These are phyloP conservation scores for Ptychadena robeensis DNA, from an alignment of 2,797 vertebrate genomes.

Conservation along the genomic window DNA sequence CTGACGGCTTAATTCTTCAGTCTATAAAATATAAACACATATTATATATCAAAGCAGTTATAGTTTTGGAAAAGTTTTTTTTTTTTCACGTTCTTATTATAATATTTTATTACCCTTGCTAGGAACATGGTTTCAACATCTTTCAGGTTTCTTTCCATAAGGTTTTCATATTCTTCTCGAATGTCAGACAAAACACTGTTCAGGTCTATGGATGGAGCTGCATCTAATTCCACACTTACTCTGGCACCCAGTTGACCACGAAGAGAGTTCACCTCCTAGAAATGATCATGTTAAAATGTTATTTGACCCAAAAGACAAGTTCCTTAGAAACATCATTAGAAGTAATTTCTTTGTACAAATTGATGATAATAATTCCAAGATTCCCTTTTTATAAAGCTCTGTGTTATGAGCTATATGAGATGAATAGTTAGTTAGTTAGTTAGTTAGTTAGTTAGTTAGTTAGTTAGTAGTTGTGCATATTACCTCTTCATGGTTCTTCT, in stretches of 20 bases:
- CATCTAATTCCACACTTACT: constrained; percentile 64
- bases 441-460: too few species aligned
- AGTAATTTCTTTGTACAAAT: too few species aligned
- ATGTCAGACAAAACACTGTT: constrained; percentile 64
- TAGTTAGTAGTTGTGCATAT: background rate
- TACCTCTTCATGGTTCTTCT: constrained; percentile 76
- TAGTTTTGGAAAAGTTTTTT: background rate
- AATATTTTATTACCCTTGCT: constrained; percentile 61
- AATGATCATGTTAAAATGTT: background rate
- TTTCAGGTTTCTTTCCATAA: constrained; percentile 66
- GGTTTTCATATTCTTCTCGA: constrained; percentile 66
- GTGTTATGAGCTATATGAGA: too few species aligned
- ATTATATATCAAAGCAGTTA: background rate
- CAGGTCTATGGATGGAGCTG: constrained; percentile 64
- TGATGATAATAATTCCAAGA: too few species aligned
- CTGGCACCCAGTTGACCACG: constrained; percentile 62
- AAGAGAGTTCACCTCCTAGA: constrained; percentile 30
- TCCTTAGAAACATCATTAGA: background rate
- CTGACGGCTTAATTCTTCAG: constrained; percentile 60
- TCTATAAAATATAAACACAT: constrained; percentile 29
- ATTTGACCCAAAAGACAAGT: background rate
- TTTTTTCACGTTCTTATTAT: background rate
- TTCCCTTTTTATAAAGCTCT: too few species aligned
- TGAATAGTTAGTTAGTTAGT: too few species aligned
- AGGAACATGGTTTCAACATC: constrained; percentile 67